Conservation (phyloP, 2,888 invertebrate species). For the Xiphydria camelus region DNA sequence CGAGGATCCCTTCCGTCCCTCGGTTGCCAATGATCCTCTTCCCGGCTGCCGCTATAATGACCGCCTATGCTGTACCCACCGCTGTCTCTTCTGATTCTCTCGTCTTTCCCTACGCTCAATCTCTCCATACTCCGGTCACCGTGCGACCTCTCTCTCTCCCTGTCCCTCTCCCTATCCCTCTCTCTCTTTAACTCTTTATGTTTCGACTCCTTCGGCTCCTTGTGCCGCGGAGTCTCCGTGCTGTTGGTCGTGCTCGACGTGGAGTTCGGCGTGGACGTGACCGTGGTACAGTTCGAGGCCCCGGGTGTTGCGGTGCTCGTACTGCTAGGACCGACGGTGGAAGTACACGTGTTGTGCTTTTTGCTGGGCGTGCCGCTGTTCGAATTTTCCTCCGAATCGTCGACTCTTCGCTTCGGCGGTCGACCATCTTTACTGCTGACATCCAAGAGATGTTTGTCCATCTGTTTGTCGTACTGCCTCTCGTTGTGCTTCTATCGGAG, state of each 20-base stretch:
- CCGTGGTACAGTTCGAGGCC: conserved; percentile 49
- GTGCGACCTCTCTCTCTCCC: conserved; percentile 41
- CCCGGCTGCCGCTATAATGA: conserved; percentile 50
- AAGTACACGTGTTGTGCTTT: conserved; percentile 40
- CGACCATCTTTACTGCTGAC: conserved; percentile 39
- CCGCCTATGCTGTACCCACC: conserved; percentile 47
- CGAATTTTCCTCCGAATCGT: conserved; percentile 51
- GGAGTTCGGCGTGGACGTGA: conserved; percentile 40
- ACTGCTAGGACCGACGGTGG: conserved; percentile 31
- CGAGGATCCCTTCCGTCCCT: conserved; percentile 51
- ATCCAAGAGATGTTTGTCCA: conserved; percentile 43
- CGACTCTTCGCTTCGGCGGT: conserved; percentile 49
- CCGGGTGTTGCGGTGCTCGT: conserved; percentile 41
- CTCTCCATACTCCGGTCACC: conserved; percentile 52
- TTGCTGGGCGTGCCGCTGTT: conserved; percentile 49
- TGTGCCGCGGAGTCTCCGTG: conserved; percentile 34
- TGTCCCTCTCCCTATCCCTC: conserved; percentile 33
- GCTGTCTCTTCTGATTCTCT: conserved; percentile 57
- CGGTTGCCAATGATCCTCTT: conserved; percentile 52
- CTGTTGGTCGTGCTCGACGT: conserved; percentile 37
- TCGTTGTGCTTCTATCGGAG: conserved; percentile 39
- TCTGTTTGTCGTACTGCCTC: conserved; percentile 45
- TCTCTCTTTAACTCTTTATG: conserved; percentile 49
- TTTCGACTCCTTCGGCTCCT: conserved; percentile 37
- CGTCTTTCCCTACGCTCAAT: conserved; percentile 54